Evolutionary conservation across 1,140 invertebrate genomes (phyloP).

Genomic region (Cataglyphis hispanica): DNA sequence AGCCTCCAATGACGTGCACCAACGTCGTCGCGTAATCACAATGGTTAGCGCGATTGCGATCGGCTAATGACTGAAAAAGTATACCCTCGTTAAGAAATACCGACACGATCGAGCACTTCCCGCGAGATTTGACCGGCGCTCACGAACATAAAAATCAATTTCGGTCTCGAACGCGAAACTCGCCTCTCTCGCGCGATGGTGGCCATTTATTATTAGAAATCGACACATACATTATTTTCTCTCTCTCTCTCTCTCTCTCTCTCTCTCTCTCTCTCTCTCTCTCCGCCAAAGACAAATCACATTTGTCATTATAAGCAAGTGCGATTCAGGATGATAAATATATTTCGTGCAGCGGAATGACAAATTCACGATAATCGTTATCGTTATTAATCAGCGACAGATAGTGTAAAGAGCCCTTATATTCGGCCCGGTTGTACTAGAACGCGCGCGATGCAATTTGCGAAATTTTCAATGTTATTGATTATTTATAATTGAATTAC

Average conservation of each 20-base stretch:
- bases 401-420: constrained; percentile 23
- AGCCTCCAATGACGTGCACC: constrained; percentile 63
- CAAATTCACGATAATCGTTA: constrained; percentile 26
- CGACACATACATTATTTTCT: not conserved
- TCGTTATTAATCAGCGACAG: constrained; percentile 52
- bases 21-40: constrained; percentile 78
- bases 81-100: constrained; percentile 84
- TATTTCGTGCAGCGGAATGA: not conserved
- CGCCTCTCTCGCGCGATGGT: constrained; percentile 9
- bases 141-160: constrained; percentile 62
- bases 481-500: constrained; percentile 52
- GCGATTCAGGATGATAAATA: not conserved
- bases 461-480: constrained; percentile 51
- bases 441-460: constrained; percentile 20
- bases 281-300: not conserved
- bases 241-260: too few relatives aligned
- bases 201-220: constrained; percentile 36
- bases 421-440: not conserved
- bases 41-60: constrained; percentile 83
- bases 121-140: not conserved
- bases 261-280: not conserved
- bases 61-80: constrained; percentile 83
- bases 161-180: constrained; percentile 18
- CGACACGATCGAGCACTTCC: constrained; percentile 78
- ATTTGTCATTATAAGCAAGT: not conserved